Conservation (phyloP, 1,140 invertebrate species). For the Leucophenga varia region DNA sequence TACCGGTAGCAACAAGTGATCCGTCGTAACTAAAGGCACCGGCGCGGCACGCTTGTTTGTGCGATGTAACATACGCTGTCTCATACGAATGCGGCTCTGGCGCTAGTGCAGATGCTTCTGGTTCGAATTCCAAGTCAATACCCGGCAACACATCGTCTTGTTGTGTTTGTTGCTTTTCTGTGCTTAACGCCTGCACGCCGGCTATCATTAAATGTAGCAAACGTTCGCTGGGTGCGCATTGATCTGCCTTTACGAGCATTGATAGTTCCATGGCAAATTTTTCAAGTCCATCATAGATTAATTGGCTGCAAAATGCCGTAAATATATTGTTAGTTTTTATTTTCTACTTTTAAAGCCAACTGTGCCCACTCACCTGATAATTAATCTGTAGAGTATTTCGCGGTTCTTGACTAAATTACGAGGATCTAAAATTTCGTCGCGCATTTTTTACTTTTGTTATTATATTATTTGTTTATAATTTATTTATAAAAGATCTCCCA, state of each 20-base stretch:
- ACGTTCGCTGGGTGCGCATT: conserved; percentile 93
- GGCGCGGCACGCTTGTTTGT: conserved; percentile 93
- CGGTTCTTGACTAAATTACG: conserved; percentile 79
- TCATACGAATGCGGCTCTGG: conserved; percentile 95
- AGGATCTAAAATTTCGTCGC: conserved; percentile 66
- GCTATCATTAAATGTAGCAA: conserved; percentile 81
- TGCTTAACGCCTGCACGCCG: conserved; percentile 86
- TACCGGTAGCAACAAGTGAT: conserved; percentile 95
- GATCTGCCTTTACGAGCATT: conserved; percentile 80
- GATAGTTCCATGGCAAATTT: conserved; percentile 82
- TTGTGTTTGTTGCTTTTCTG: conserved; percentile 65
- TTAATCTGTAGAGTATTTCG: conserved; percentile 80
- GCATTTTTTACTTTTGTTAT: conserved; percentile 48
- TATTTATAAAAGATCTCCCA: no score
- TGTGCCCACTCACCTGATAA: conserved; percentile 71
- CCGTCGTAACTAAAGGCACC: conserved; percentile 95
- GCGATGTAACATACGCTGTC: conserved; percentile 97
- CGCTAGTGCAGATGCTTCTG: conserved; percentile 84
- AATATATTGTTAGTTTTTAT: background rate
- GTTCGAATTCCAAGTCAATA: conserved; percentile 92
- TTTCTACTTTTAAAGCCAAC: background rate
- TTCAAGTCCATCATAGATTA: conserved; percentile 93
- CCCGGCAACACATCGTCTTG: conserved; percentile 79
- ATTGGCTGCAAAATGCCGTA: conserved; percentile 66
- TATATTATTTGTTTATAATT: no score